A percentile compares a stretch with the other conserved stretches of the same genome.
phyloP scores from a whole-genome alignment of 64 coral and sea anemone genomes.

The Platygyra sinensis region DNA sequence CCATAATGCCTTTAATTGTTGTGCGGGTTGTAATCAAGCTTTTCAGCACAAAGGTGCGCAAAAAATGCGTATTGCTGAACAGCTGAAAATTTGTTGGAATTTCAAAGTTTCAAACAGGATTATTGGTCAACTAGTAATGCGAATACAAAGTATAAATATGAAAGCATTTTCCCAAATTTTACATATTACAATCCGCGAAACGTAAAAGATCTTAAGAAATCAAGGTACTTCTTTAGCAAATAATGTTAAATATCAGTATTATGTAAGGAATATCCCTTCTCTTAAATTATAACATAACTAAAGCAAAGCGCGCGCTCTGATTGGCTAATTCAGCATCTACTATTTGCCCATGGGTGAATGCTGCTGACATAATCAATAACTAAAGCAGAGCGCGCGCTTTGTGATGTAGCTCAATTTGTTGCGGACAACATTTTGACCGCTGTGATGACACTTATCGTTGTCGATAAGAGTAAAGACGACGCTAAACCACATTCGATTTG shows the following conservation, averaged over 20 bases:
- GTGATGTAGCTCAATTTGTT: too few species aligned
- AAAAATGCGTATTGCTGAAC: neutral
- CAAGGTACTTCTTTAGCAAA: neutral
- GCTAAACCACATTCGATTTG: too few species aligned
- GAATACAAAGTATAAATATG: neutral
- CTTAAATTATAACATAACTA: too few species aligned
- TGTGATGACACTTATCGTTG: too few species aligned
- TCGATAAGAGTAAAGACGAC: too few species aligned
- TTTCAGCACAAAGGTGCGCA: neutral
- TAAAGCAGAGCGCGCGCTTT: too few species aligned
- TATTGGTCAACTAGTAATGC: neutral
- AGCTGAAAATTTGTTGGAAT: neutral
- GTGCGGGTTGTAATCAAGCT: neutral
- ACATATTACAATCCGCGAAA: neutral
- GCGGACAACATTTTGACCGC: too few species aligned
- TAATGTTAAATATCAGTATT: neutral
- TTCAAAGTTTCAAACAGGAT: conserved; percentile 9
- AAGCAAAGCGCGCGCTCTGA: too few species aligned
- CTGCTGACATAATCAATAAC: too few species aligned
- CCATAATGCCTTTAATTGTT: neutral
- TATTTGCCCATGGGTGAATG: too few species aligned
- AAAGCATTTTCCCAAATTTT: neutral
- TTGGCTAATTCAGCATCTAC: too few species aligned
- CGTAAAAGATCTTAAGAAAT: neutral
- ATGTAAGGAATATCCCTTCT: neutral